Base-by-base conservation (phyloP, 1,140 invertebrate genomes). In the Drosophila kurseongensis region DNA sequence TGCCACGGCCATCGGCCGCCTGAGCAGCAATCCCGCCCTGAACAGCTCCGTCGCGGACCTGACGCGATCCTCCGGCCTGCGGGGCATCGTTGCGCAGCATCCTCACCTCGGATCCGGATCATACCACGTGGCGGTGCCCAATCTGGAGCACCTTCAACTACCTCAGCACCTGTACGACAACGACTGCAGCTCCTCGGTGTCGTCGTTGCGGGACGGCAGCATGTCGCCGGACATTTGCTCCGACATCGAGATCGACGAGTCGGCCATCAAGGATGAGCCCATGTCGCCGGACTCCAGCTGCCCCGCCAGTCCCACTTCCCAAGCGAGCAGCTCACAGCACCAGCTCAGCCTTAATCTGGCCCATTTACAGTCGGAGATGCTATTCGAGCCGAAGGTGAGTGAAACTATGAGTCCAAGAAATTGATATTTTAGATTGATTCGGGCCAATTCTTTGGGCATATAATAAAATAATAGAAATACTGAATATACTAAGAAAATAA, bases 241-340 rank as follows among this genome's bases (percentile, higher is more conserved):
- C 0, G 88, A 92, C 51, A 90, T 92, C 32, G 91, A 92, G 68
- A 91, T 94, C 66, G 93, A 94, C 67, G 93, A 93, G 29, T 90
- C 93, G 29, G 91, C 92, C 52, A 95, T 96, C 51, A 96, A 96
- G 92, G 94, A 95, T 36, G 96, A 96, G 86, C 95, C 95, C 35
- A 93, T 95, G 68, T 96, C 95, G 56, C 95, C 95, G 4, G 93
- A 94, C 41, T 96, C 95, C 47, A 95, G 95, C 57, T 95, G 94
- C 79, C 94, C 95, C 4, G 94, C 94, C 52, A 95, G 95, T 63
- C 94, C 95, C 12, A 93, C 76, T 12, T 90, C 85, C 54, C 72
- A 76, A 32, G 88, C 56, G 45, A 75, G 79, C 58, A 79, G 56
- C 68, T 51, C 56, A 23, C 84, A 69, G 54, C 68, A 61, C 57